Conservation (phyloP, 64 coral and sea anemone species). For the Montipora sp. region DNA sequence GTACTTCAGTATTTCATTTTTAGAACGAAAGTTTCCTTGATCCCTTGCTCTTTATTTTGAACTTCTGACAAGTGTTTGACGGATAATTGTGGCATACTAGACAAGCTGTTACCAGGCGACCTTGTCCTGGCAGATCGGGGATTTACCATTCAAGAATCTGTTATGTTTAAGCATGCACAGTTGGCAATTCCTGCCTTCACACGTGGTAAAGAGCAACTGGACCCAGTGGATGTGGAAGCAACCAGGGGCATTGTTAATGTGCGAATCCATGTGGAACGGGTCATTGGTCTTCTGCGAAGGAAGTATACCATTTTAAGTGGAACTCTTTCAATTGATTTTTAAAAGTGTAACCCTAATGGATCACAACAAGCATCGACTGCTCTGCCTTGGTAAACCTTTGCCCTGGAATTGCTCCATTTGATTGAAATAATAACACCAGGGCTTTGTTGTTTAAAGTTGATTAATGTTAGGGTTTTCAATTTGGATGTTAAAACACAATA, state of each 20-base stretch:
- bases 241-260: conserved; percentile 29
- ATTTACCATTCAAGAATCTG: conserved; percentile 15
- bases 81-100: conserved; percentile 9
- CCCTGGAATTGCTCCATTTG: conserved; percentile 8
- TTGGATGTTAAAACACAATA: not conserved
- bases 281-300: conserved; percentile 42
- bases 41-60: not conserved
- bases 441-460: not conserved
- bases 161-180: conserved; percentile 12
- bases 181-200: conserved; percentile 22
- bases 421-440: conserved; percentile 7
- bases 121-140: conserved; percentile 15
- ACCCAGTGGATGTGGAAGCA: conserved; percentile 28
- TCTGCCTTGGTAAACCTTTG: conserved; percentile 5
- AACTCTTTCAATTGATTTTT: not conserved
- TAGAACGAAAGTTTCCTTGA: no score
- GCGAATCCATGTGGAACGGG: conserved; percentile 36
- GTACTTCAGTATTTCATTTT: no score
- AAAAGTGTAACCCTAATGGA: not conserved
- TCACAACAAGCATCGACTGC: not conserved
- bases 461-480: not conserved
- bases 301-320: conserved; percentile 14
- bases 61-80: conserved; percentile 42
- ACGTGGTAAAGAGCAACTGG: conserved; percentile 18
- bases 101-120: conserved; percentile 18